Evolutionary conservation across 1,140 invertebrate species (phyloP).

Genomic region (Leptinotarsa undecemlineata): DNA sequence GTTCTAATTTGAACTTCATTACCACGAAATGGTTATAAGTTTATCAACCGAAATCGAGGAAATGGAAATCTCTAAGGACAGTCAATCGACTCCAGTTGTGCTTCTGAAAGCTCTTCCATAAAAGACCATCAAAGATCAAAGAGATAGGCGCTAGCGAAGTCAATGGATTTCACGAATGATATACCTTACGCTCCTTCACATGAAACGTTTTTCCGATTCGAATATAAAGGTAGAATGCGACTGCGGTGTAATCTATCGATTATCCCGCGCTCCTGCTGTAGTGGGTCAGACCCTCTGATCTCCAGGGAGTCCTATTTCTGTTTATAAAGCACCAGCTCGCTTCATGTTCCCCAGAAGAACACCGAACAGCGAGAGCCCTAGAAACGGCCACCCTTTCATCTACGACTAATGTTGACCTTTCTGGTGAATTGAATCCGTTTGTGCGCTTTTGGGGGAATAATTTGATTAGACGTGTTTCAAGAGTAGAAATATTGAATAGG

Average conservation of each 20-base stretch:
- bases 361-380: constrained; percentile 9
- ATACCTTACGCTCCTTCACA: not conserved
- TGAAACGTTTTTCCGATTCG: not conserved
- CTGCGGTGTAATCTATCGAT: constrained; percentile 25
- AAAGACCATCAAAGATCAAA: not conserved
- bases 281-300: constrained; percentile 42
- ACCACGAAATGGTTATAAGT: too few relatives aligned
- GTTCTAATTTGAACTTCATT: too few relatives aligned
- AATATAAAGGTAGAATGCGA: not conserved
- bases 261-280: constrained; percentile 20
- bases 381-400: not conserved
- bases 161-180: not conserved
- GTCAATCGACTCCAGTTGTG: too few relatives aligned
- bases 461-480: constrained; percentile 4
- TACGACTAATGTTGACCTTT: constrained; percentile 9
- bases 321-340: constrained; percentile 44
- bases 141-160: not conserved
- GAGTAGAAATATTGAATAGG: too few relatives aligned
- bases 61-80: too few relatives aligned
- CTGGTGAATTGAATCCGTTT: constrained; percentile 18
- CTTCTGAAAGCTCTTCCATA: not conserved
- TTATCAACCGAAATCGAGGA: too few relatives aligned
- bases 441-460: constrained; percentile 15
- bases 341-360: constrained; percentile 38
- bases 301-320: constrained; percentile 46